These are phyloP conservation scores for Phyllotis vaccarum DNA, from an alignment of 2,797 vertebrate species.

Conservation along the genomic window DNA sequence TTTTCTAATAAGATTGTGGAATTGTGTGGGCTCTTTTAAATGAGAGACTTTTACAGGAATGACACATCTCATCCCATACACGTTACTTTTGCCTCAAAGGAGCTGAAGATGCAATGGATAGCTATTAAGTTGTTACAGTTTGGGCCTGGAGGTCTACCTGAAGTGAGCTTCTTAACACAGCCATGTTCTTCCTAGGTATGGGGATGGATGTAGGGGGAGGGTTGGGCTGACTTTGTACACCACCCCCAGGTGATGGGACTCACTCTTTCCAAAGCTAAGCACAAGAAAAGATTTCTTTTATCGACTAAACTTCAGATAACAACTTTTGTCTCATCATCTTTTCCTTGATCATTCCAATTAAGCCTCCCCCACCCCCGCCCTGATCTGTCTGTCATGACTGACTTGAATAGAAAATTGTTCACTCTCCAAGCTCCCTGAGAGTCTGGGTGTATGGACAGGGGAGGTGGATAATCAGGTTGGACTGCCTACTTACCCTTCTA, in stretches of 20 bases:
- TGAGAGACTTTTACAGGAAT: conserved; percentile 22
- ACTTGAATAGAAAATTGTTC: not conserved
- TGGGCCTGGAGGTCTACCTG: not conserved
- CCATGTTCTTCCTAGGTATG: not conserved
- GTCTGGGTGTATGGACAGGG: not conserved
- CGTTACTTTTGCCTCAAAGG: conserved; percentile 53
- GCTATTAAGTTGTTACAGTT: conserved; percentile 19
- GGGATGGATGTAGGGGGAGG: not conserved
- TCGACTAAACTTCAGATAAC: conserved; percentile 48
- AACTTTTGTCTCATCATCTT: not conserved
- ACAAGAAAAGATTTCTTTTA: not conserved
- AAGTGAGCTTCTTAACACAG: conserved; percentile 48
- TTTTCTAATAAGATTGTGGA: conserved; percentile 46
- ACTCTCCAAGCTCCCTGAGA: not conserved
- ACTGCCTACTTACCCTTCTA: not conserved
- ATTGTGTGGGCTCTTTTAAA: conserved; percentile 38
- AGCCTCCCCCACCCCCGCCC: not conserved
- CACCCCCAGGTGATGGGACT: not conserved
- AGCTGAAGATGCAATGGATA: conserved; percentile 24
- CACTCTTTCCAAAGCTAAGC: conserved; percentile 35
- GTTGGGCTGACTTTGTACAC: not conserved
- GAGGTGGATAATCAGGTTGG: not conserved
- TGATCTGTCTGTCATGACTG: not conserved
- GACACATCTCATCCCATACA: conserved; percentile 10
- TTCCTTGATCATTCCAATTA: not conserved